These are phyloP conservation scores for Ectropis crepuscularia DNA, from an alignment of 2,888 invertebrate genomes.

Conservation along the genomic window DNA sequence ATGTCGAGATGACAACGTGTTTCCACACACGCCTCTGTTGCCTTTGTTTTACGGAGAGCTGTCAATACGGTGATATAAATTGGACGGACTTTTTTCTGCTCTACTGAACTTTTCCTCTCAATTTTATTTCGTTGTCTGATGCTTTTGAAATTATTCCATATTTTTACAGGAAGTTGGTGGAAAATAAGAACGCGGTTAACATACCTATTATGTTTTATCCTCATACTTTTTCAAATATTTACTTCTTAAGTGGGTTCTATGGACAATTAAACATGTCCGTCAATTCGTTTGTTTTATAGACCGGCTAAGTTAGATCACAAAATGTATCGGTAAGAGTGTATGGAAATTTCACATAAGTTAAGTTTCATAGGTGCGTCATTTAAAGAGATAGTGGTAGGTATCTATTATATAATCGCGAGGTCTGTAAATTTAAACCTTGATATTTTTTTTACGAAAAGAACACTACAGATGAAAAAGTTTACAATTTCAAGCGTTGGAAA, in stretches of 20 bases:
- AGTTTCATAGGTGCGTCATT: too few relatives aligned
- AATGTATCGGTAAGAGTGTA: too few relatives aligned
- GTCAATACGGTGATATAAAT: constrained; percentile 43
- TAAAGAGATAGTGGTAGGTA: too few relatives aligned
- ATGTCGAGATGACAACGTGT: constrained; percentile 71
- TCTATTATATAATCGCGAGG: too few relatives aligned
- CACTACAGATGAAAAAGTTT: constrained; percentile 4
- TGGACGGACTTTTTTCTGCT: constrained; percentile 22
- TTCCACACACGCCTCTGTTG: constrained; percentile 52
- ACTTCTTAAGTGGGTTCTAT: too few relatives aligned
- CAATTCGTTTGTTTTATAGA: too few relatives aligned
- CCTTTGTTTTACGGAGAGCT: constrained; percentile 49
- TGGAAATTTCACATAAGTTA: too few relatives aligned
- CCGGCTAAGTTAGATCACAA: too few relatives aligned
- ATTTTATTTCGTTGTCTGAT: constrained; percentile 3
- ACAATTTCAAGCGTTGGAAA: constrained; percentile 32
- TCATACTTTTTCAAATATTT: too few relatives aligned
- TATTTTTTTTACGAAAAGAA: neutral
- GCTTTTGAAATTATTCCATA: neutral
- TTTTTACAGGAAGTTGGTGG: neutral
- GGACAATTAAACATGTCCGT: too few relatives aligned
- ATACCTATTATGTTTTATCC: neutral
- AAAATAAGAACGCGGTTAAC: neutral
- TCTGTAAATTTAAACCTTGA: too few relatives aligned
- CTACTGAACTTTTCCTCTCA: constrained; percentile 4